Conservation (phyloP, 2,888 invertebrate genomes). For the Ceriagrion tenellum region DNA sequence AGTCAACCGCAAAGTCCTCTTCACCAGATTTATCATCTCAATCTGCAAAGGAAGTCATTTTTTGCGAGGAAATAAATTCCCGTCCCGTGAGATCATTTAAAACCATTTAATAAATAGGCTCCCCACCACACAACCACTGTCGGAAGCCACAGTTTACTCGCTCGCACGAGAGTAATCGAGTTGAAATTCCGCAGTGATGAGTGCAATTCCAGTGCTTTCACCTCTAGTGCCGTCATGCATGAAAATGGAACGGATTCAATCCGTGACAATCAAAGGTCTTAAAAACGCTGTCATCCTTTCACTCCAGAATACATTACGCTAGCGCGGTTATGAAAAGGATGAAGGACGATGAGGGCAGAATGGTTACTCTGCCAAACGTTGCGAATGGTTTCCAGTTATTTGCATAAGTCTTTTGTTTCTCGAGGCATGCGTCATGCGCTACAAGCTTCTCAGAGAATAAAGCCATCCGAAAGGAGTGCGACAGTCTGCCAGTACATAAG, state of each 20-base stretch:
- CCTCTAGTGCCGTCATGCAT: constrained; percentile 13
- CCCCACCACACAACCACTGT: neutral
- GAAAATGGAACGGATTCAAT: neutral
- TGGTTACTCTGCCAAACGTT: neutral
- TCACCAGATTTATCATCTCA: neutral
- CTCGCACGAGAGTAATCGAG: neutral
- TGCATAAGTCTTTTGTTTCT: neutral
- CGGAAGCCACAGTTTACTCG: neutral
- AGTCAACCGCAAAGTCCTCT: neutral
- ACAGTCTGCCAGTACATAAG: too few species aligned
- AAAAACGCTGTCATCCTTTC: neutral
- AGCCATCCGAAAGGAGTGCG: neutral
- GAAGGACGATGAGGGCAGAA: constrained; percentile 23
- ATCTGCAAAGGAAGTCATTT: neutral
- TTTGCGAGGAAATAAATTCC: neutral
- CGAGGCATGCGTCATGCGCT: neutral
- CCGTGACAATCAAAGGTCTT: neutral
- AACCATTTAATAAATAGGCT: neutral
- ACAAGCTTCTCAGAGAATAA: neutral
- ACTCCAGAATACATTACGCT: constrained; percentile 19
- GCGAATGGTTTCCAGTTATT: neutral
- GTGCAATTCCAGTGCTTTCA: neutral
- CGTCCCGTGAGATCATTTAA: neutral
- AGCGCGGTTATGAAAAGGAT: neutral
- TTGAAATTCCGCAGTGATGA: neutral